Evolutionary conservation across 92 coral and sea anemone species (phyloP), one percentile per base, ranked within the genome.

Genomic region (Nematostella vectensis): DNA sequence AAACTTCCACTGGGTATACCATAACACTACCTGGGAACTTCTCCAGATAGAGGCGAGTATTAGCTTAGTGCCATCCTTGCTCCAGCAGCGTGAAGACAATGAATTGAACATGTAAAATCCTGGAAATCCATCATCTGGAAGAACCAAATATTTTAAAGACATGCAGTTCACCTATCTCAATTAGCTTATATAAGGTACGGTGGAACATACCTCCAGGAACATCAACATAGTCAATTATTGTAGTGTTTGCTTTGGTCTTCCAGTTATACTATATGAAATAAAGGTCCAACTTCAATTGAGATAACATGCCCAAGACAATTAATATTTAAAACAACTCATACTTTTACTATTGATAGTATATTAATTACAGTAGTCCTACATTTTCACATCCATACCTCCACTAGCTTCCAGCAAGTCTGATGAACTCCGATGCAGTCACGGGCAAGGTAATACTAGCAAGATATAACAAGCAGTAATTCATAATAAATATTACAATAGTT

Each of bases 181-280:
- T n/a, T n/a, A n/a, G n/a, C n/a, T n/a, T n/a, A n/a, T n/a, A n/a
- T n/a, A n/a, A n/a, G n/a, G n/a, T n/a, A n/a, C n/a, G n/a, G n/a
- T n/a, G n/a, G n/a, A n/a, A n/a, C 65, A 57, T 74, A 69, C 85
- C 70, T 36, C 62, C 75, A 8, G 95, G 95, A 18, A 50, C 25
- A 31, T 85, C 75, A 57, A 85, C 88, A 9, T 70, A 65, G 43
- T 85, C 88, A 40, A 80, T 51, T 25, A 85, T 50, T 25, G 57
- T 59, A 29, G 69, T 55, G 6, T 75, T 78, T 3, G 53, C 26
- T 53, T 68, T 70, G 0, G 80, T 24, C 17, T 62, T 58, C 95
- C 88, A 85, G 73, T 85, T 88, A 67, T 75, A 73, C 95, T 85
- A 20, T 23, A 67, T 54, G 55, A 59, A 25, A 13, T 48, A 33